Evolutionary conservation across 2,797 vertebrate species (phyloP).

Genomic region (Sphenopsis melanotis): DNA sequence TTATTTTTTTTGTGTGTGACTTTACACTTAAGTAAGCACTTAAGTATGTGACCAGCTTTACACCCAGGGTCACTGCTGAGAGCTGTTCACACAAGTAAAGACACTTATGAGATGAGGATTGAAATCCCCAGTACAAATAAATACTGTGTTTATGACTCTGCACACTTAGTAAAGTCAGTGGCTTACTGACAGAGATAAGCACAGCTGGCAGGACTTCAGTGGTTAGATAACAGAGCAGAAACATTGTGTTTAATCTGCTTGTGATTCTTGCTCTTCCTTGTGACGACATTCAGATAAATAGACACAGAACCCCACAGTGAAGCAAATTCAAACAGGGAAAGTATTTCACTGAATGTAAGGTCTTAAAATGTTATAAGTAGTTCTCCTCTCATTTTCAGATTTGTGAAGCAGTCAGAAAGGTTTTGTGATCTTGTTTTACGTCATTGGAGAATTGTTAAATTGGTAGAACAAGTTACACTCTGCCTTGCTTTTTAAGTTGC

Average conservation of each 20-base stretch:
- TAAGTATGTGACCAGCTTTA: neutral
- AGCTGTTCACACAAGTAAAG: neutral
- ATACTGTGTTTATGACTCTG: neutral
- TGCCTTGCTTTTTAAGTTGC: neutral
- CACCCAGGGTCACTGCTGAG: neutral
- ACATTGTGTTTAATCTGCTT: neutral
- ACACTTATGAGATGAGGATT: neutral
- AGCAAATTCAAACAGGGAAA: neutral
- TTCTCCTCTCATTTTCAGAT: neutral
- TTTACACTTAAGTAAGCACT: neutral
- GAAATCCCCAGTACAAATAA: neutral
- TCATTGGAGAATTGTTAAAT: neutral
- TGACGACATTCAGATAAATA: neutral
- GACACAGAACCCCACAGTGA: neutral
- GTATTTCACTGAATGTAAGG: neutral
- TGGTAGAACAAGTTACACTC: neutral
- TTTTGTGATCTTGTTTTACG: neutral
- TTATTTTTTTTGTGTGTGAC: fast-evolving
- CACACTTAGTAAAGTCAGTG: neutral
- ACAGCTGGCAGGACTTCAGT: constrained; percentile 16
- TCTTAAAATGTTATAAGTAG: neutral
- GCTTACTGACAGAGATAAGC: neutral
- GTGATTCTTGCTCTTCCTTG: neutral
- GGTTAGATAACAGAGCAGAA: constrained; percentile 22
- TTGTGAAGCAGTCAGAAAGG: neutral